A percentile compares a stretch with the other conserved stretches of the same genome.
phyloP scores from a whole-genome alignment of 2,113 vertebrate species.

The Leptocoma aspasia region DNA sequence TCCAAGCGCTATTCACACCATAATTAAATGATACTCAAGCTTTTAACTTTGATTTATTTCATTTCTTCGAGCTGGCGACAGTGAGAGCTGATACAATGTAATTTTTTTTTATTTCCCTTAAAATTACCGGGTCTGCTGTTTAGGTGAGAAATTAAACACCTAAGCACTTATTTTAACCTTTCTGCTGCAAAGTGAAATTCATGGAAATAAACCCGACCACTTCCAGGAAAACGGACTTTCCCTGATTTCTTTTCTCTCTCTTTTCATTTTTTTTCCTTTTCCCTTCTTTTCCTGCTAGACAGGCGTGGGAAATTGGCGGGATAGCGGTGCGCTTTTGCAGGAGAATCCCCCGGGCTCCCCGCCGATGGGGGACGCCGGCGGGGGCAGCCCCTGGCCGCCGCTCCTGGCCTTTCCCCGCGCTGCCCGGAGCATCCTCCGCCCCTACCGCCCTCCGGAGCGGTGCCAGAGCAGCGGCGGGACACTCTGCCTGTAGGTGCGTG shows the following conservation, averaged over 20 bases:
- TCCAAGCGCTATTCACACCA: conserved; percentile 77
- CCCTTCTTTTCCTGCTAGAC: background rate
- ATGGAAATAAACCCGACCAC: conserved; percentile 43
- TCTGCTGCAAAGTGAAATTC: conserved; percentile 32
- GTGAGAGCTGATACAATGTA: conserved; percentile 78
- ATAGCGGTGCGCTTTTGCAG: background rate
- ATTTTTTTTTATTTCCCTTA: conserved; percentile 73
- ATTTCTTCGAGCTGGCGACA: conserved; percentile 77
- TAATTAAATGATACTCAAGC: conserved; percentile 87
- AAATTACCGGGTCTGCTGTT: conserved; percentile 72
- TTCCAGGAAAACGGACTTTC: background rate
- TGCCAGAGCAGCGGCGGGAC: background rate
- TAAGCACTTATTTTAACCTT: conserved; percentile 65
- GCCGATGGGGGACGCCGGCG: background rate
- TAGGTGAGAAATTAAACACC: conserved; percentile 76
- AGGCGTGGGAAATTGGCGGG: background rate
- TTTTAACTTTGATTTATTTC: conserved; percentile 88
- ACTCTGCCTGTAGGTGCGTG: background rate
- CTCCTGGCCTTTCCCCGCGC: background rate
- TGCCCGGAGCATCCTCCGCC: background rate
- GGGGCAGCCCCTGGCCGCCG: background rate
- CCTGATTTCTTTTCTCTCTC: background rate
- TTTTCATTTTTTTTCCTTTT: background rate
- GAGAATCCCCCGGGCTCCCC: background rate
- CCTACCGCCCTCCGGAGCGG: background rate